These are phyloP conservation scores for Xiphydria camelus DNA, from an alignment of 2,888 invertebrate genomes.

Conservation along the genomic window DNA sequence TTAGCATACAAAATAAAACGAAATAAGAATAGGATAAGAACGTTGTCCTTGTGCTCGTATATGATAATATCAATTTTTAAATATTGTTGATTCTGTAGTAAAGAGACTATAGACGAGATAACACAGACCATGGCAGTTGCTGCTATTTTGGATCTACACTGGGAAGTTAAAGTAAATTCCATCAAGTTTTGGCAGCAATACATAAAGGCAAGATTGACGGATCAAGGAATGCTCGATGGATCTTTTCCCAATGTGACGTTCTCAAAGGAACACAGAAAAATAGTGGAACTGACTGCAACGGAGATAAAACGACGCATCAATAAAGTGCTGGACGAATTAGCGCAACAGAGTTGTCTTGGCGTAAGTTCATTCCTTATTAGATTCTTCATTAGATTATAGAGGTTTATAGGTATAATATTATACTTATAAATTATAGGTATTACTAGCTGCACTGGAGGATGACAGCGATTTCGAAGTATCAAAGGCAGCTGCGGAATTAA, in stretches of 20 bases:
- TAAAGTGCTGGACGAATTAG: slow-evolving; percentile 70
- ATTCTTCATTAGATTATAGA: background rate
- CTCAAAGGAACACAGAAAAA: slow-evolving; percentile 77
- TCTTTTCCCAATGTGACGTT: slow-evolving; percentile 78
- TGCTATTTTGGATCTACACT: slow-evolving; percentile 74
- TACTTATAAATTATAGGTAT: slow-evolving; percentile 49
- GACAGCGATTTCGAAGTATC: slow-evolving; percentile 75
- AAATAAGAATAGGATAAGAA: too few species aligned
- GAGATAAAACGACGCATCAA: slow-evolving; percentile 69
- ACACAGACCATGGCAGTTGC: slow-evolving; percentile 70
- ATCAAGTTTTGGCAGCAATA: slow-evolving; percentile 74
- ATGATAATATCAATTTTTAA: too few species aligned
- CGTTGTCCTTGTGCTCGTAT: too few species aligned
- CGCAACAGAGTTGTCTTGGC: slow-evolving; percentile 71
- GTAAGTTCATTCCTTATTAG: slow-evolving; percentile 42
- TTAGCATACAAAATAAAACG: too few species aligned
- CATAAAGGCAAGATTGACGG: slow-evolving; percentile 66
- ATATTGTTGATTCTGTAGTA: slow-evolving; percentile 31
- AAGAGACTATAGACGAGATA: slow-evolving; percentile 60
- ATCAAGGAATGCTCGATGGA: slow-evolving; percentile 85
- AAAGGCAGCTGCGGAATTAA: slow-evolving; percentile 64
- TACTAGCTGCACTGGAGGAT: slow-evolving; percentile 68
- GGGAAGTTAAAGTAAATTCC: slow-evolving; percentile 79
- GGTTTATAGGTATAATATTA: slow-evolving; percentile 1
- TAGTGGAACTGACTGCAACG: slow-evolving; percentile 70